These are phyloP conservation scores for Leptura quadrifasciata DNA, from an alignment of 2,888 invertebrate genomes.

Conservation along the genomic window DNA sequence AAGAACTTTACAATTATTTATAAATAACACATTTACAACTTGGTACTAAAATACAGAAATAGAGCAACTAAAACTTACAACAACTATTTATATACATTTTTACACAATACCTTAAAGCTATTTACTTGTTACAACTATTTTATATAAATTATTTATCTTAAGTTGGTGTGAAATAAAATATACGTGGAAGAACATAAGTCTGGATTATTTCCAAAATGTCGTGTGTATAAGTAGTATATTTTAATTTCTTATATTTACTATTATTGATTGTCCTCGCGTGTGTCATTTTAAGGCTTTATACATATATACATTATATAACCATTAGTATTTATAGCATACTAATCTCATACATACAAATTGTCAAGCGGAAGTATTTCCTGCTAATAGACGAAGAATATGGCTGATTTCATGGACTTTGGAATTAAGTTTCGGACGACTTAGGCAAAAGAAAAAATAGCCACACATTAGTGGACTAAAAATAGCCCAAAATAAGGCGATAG, in stretches of 20 bases:
- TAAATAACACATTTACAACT: not conserved
- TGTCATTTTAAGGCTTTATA: not conserved
- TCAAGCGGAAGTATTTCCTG: too few species aligned
- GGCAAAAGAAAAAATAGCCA: too few species aligned
- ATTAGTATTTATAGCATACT: not conserved
- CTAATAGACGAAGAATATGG: too few species aligned
- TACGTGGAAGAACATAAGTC: not conserved
- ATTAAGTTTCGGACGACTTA: too few species aligned
- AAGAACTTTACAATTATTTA: not conserved
- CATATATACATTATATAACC: not conserved
- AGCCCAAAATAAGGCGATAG: too few species aligned
- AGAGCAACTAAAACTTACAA: not conserved
- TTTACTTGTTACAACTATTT: not conserved
- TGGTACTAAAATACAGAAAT: not conserved
- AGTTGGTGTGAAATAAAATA: not conserved
- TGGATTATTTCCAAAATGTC: not conserved
- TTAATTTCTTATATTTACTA: not conserved
- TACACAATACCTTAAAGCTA: not conserved
- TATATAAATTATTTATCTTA: not conserved
- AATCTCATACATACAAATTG: not conserved
- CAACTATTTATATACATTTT: constrained; percentile 5
- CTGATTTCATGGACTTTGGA: too few species aligned
- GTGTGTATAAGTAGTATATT: too few species aligned
- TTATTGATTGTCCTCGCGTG: not conserved
- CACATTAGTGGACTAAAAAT: too few species aligned